These are phyloP conservation scores for Rhipidura dahli DNA, from an alignment of 2,113 vertebrate species.

Conservation along the genomic window DNA sequence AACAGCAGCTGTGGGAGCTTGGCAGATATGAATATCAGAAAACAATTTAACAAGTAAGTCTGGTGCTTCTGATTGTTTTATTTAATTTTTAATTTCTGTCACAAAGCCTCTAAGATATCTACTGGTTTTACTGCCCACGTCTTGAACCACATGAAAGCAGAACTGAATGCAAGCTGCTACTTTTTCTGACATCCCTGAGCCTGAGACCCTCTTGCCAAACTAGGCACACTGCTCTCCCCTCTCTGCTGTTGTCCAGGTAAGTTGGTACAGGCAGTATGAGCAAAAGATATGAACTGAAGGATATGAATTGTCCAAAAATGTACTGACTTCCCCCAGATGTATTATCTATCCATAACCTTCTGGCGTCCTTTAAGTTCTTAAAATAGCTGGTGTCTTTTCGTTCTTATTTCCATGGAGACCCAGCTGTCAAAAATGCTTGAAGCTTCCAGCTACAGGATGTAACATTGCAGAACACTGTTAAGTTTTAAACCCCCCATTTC, in stretches of 20 bases:
- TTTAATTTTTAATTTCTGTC: background rate
- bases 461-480: background rate
- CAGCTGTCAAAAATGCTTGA: slow-evolving; percentile 43
- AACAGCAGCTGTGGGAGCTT: background rate
- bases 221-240: background rate
- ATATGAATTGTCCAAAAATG: slow-evolving; percentile 36
- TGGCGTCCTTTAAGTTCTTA: background rate
- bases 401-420: slow-evolving; percentile 72
- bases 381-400: slow-evolving; percentile 62
- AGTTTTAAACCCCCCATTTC: background rate
- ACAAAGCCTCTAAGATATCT: background rate
- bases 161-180: background rate
- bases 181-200: background rate
- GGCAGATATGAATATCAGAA: background rate
- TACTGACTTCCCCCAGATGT: slow-evolving; percentile 27
- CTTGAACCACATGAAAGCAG: background rate
- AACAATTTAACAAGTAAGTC: background rate
- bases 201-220: background rate
- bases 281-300: background rate
- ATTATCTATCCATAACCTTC: slow-evolving; percentile 31
- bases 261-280: background rate
- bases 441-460: background rate
- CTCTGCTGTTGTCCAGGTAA: background rate
- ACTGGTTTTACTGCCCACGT: background rate
- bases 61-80: background rate